phyloP scores from a whole-genome alignment of 1,140 invertebrate genomes.

The Carcinoscorpius rotundicauda region DNA sequence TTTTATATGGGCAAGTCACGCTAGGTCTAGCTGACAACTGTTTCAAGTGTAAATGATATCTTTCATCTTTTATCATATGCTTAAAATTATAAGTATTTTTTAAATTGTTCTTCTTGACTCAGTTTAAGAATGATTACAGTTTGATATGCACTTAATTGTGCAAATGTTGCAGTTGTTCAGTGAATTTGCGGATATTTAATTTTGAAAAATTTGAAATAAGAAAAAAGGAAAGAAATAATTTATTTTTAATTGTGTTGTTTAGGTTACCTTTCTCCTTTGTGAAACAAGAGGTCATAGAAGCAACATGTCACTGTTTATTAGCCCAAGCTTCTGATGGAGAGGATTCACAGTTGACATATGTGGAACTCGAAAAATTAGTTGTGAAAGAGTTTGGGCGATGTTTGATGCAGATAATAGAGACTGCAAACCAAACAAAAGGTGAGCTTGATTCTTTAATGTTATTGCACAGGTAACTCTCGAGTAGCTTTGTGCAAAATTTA shows the following conservation, averaged over 20 bases:
- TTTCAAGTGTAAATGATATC: too few relatives aligned
- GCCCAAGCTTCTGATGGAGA: slow-evolving; percentile 79
- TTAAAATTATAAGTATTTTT: too few relatives aligned
- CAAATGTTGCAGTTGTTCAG: not conserved
- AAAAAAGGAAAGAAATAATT: not conserved
- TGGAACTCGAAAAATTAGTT: slow-evolving; percentile 68
- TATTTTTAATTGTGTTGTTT: slow-evolving; percentile 22
- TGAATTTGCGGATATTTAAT: not conserved
- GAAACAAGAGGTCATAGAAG: slow-evolving; percentile 86
- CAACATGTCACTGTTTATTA: slow-evolving; percentile 86
- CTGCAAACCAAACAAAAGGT: slow-evolving; percentile 44
- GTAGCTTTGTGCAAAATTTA: too few relatives aligned
- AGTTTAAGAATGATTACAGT: too few relatives aligned
- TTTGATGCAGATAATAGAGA: slow-evolving; percentile 78
- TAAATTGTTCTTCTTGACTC: too few relatives aligned
- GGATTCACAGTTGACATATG: slow-evolving; percentile 47
- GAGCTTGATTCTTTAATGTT: not conserved
- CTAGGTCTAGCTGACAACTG: too few relatives aligned
- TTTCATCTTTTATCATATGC: too few relatives aligned
- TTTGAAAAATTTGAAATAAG: not conserved
- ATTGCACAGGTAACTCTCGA: too few relatives aligned
- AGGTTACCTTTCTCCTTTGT: slow-evolving; percentile 79
- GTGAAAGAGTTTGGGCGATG: slow-evolving; percentile 92
- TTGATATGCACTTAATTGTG: not conserved
- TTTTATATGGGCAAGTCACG: too few relatives aligned